Conservation (phyloP, 2,113 vertebrate species). For the Proteles cristata region DNA sequence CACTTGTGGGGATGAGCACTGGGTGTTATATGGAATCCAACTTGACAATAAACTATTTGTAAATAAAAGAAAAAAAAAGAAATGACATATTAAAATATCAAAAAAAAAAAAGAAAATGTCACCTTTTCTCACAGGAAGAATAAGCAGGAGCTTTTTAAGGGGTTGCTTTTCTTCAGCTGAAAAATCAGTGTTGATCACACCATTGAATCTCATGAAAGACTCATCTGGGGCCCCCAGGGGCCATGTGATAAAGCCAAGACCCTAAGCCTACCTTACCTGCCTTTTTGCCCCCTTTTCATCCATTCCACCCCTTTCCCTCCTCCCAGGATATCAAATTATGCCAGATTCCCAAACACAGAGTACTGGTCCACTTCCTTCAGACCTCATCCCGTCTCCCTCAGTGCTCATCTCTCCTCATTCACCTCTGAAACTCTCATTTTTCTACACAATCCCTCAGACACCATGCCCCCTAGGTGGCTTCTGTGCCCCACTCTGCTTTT, state of each 20-base stretch:
- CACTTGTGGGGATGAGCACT: too few relatives aligned
- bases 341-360: neutral
- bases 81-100: too few relatives aligned
- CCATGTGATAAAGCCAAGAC: neutral
- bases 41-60: too few relatives aligned
- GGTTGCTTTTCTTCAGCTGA: neutral
- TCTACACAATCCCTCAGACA: neutral
- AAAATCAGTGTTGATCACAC: neutral
- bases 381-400: neutral
- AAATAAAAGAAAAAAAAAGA: too few relatives aligned
- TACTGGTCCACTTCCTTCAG: too few relatives aligned
- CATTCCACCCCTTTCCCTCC: neutral
- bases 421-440: neutral
- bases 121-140: neutral
- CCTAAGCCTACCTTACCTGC: neutral
- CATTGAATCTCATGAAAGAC: neutral
- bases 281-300: neutral
- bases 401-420: neutral
- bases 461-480: accelerated
- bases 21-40: too few relatives aligned
- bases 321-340: neutral
- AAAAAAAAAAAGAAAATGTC: neutral
- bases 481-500: neutral
- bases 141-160: neutral
- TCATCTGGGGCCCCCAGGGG: neutral